Evolutionary conservation across 2,888 invertebrate genomes (phyloP), one percentile per base, ranked within the genome.

Genomic region (Agrochola circellaris): DNA sequence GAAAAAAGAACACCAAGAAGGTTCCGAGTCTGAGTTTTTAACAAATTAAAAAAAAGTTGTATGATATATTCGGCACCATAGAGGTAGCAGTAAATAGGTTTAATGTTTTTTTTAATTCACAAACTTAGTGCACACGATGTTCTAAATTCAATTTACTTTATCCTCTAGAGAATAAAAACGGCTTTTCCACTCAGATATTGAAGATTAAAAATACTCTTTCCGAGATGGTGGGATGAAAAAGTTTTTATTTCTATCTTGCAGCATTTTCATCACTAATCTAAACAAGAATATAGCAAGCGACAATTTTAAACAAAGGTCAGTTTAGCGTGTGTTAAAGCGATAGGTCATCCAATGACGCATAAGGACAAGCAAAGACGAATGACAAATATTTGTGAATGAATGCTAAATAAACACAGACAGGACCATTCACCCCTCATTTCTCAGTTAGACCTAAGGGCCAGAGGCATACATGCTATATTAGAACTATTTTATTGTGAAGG

Each of bases 401-500:
- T 3, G 42, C 17, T 34, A 51, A 65, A 74, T 79, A 45, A 51
- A 54, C 51, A 65, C 20, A 23, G 30, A 60, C 26, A 26, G 15
- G 15, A 51, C 23, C 11, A 51, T 68, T 34, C 5, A 15, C 9
- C 45, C 45, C 8, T 15, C 30, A 58, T 79, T 79, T 79, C 58
- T 51, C 13, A 79, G 48, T 65, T 26, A 20, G 15, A 48, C 17
- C 23, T 56, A 64, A 60, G 26, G 20, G 17, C 5, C 48, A 48
- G 48, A 48, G 48, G 48, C 8, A 30, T 42, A 54, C 64, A 1
- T 54, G 8, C 8, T 54, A 1, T 34, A 34, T 69, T 23, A 23
- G 13, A 75, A 48, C 34, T 64, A 79, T 73, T 79, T 64, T 20
- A 34, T 20, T 38, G 38, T 51, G 20, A 13, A 17, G 30, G 64